Evolutionary conservation across 2,888 invertebrate genomes (phyloP).

Genomic region (Syrista parreyssii): DNA sequence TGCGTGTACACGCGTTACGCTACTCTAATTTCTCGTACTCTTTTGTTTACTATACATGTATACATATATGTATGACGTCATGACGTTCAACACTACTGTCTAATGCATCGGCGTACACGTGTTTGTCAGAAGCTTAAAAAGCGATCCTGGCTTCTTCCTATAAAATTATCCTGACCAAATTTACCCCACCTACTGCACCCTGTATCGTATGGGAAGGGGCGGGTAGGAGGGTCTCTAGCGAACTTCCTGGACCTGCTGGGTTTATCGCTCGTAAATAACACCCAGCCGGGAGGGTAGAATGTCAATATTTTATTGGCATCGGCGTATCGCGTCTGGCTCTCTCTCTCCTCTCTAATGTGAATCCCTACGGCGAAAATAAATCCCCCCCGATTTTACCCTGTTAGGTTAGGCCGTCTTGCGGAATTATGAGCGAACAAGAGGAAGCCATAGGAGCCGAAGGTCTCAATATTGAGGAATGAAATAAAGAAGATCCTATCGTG

Average conservation of each 20-base stretch:
- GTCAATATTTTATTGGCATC: conserved; percentile 24
- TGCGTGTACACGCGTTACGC: not conserved
- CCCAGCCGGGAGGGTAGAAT: conserved; percentile 13
- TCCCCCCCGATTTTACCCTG: not conserved
- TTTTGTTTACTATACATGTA: not conserved
- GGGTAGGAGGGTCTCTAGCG: not conserved
- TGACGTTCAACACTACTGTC: not conserved
- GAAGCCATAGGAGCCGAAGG: not conserved
- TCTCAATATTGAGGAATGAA: not conserved
- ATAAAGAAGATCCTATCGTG: not conserved
- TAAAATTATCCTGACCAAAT: not conserved
- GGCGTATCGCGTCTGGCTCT: conserved; percentile 11
- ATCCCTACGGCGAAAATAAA: not conserved
- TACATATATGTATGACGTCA: not conserved
- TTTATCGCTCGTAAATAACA: conserved; percentile 19
- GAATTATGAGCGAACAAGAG: not conserved
- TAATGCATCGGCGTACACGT: not conserved
- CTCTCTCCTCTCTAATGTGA: not conserved
- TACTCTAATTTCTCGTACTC: not conserved
- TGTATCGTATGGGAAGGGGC: not conserved
- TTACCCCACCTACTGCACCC: not conserved
- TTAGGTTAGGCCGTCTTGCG: not conserved
- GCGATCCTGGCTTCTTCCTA: not conserved
- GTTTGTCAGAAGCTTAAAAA: not conserved
- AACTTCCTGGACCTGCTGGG: conserved; percentile 12